Conservation (phyloP, 2,888 invertebrate genomes). For the Helicoverpa assulta region DNA sequence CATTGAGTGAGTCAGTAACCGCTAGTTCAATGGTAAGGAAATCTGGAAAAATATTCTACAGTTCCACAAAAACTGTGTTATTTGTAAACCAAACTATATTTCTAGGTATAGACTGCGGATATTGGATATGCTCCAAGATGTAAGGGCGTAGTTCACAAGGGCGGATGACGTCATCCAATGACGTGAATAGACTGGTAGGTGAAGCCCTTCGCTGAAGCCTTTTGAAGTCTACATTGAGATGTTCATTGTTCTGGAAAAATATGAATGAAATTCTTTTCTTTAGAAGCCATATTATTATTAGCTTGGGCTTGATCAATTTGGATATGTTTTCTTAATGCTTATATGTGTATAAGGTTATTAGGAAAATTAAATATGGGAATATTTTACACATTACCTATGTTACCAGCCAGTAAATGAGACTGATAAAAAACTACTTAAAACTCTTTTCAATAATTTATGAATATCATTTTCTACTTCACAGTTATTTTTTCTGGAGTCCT, state of each 20-base stretch:
- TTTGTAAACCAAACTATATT: slow-evolving; percentile 16
- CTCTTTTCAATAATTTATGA: no score
- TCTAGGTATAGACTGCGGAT: slow-evolving; percentile 24
- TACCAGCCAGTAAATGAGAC: no score
- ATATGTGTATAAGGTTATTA: no score
- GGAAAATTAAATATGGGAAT: no score
- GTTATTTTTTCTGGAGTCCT: no score
- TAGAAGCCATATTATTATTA: no score
- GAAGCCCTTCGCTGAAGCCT: slow-evolving; percentile 14
- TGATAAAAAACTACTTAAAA: no score
- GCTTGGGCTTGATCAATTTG: no score
- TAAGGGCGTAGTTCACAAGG: slow-evolving; percentile 17
- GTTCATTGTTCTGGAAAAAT: neutral
- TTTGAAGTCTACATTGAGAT: neutral
- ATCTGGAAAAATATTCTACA: neutral
- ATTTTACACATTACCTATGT: no score
- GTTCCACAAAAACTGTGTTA: slow-evolving; percentile 1
- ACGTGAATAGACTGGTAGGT: neutral
- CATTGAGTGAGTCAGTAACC: slow-evolving; percentile 11
- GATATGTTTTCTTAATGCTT: no score
- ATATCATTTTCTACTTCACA: no score
- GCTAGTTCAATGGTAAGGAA: neutral
- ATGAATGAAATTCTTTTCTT: no score
- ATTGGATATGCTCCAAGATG: slow-evolving; percentile 25
- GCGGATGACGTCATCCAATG: neutral